These are phyloP conservation scores for Promerops cafer DNA, from an alignment of 2,113 vertebrate species.

Conservation along the genomic window DNA sequence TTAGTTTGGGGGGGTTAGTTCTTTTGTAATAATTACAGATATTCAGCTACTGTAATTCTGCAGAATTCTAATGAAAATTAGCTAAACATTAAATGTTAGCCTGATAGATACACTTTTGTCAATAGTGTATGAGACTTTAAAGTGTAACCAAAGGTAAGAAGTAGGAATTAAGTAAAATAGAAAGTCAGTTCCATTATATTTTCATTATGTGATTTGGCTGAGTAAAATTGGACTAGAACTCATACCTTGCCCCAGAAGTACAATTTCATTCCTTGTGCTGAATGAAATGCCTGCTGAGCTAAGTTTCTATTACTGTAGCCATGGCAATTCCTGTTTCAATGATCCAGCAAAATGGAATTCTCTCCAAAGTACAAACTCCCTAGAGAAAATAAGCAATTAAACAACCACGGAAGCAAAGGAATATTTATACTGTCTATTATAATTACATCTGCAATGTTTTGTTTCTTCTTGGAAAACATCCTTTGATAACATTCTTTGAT, in stretches of 20 bases:
- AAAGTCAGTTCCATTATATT: background rate
- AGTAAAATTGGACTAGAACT: background rate
- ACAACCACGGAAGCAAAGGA: background rate
- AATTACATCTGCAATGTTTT: background rate
- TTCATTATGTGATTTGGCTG: background rate
- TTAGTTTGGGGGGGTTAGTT: background rate
- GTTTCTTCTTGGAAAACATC: background rate
- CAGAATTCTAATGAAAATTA: background rate
- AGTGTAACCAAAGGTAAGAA: background rate
- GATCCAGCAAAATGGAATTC: constrained; percentile 1
- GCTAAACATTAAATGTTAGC: background rate
- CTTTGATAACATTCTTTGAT: background rate
- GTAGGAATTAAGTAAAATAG: background rate
- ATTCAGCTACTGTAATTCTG: background rate
- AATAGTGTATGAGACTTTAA: background rate
- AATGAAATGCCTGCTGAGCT: background rate
- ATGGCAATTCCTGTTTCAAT: constrained; percentile 27
- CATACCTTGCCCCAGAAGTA: background rate
- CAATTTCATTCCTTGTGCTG: background rate
- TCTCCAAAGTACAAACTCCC: background rate
- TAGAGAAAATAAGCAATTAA: background rate
- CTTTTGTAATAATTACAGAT: background rate
- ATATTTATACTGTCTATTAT: background rate
- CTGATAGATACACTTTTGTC: background rate
- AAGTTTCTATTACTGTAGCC: background rate